Conservation (phyloP, 2,113 vertebrate species). For the Tachycineta bicolor region DNA sequence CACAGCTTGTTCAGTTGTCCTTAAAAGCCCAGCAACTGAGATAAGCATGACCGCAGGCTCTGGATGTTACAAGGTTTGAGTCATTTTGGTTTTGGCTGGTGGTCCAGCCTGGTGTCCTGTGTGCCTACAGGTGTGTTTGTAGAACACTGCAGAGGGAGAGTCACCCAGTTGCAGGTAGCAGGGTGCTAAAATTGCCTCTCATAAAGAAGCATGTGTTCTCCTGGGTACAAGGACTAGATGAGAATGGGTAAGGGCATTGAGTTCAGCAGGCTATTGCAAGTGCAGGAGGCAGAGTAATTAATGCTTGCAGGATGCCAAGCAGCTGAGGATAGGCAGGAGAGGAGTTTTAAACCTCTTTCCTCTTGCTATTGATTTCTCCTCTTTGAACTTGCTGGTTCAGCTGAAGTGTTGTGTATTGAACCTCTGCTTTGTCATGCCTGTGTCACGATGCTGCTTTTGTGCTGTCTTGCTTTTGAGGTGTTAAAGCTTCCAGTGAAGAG, state of each 20-base stretch:
- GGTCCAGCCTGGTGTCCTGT: neutral
- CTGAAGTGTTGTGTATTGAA: neutral
- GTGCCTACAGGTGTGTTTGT: rapidly evolving
- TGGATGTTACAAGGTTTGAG: neutral
- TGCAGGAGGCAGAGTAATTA: neutral
- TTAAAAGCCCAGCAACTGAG: neutral
- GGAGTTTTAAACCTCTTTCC: neutral
- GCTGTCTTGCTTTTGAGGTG: neutral
- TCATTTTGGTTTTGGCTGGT: neutral
- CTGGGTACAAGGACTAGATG: neutral
- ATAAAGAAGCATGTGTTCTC: neutral
- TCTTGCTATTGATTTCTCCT: neutral
- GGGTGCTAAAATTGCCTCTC: neutral
- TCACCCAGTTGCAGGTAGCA: neutral
- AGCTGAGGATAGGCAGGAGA: neutral
- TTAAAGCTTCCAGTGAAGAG: neutral
- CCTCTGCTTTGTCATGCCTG: neutral
- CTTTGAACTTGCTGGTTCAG: neutral
- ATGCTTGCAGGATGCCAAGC: no score
- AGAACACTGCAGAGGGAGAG: neutral
- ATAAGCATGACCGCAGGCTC: neutral
- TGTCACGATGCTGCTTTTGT: neutral
- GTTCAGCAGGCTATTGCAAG: neutral
- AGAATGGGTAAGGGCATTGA: neutral
- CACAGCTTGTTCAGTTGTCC: neutral